phyloP scores from a whole-genome alignment of 2,888 invertebrate species.

The Ophion ellenae region DNA sequence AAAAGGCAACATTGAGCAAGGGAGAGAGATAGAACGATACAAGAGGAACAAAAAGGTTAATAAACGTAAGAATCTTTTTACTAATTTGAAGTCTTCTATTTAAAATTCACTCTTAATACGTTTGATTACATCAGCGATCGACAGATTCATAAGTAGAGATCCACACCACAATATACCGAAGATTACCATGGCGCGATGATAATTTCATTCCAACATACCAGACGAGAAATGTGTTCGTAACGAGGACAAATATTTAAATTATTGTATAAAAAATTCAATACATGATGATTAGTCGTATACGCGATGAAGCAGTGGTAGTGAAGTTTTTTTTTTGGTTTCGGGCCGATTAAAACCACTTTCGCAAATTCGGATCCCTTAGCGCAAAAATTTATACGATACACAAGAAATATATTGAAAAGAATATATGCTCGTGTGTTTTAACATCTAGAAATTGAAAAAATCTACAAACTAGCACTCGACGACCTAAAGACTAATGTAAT shows the following conservation, averaged over 20 bases:
- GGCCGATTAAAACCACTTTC: slow-evolving; percentile 44
- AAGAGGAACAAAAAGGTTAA: slow-evolving; percentile 1
- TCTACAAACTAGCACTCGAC: slow-evolving; percentile 71
- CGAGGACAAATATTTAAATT: slow-evolving; percentile 72
- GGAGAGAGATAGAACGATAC: neutral
- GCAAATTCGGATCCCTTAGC: slow-evolving; percentile 27
- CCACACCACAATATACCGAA: slow-evolving; percentile 79
- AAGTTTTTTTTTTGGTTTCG: slow-evolving; percentile 58
- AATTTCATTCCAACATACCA: slow-evolving; percentile 63
- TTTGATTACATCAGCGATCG: slow-evolving; percentile 82
- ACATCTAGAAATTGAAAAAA: slow-evolving; percentile 77
- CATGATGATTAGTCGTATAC: slow-evolving; percentile 43
- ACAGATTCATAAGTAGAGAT: slow-evolving; percentile 79
- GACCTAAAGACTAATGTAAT: slow-evolving; percentile 69
- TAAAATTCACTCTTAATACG: slow-evolving; percentile 81
- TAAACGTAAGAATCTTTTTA: slow-evolving; percentile 36
- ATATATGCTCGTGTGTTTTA: slow-evolving; percentile 63
- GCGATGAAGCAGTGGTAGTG: slow-evolving; percentile 68
- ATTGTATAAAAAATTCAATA: slow-evolving; percentile 56
- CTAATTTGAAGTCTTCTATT: slow-evolving; percentile 79
- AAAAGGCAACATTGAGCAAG: neutral
- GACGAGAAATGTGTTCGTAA: slow-evolving; percentile 67
- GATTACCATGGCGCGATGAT: slow-evolving; percentile 76
- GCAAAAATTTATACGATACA: slow-evolving; percentile 49
- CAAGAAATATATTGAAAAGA: slow-evolving; percentile 59